Evolutionary conservation across 2,888 invertebrate species (phyloP).

Genomic region (Charanyca ferruginea): DNA sequence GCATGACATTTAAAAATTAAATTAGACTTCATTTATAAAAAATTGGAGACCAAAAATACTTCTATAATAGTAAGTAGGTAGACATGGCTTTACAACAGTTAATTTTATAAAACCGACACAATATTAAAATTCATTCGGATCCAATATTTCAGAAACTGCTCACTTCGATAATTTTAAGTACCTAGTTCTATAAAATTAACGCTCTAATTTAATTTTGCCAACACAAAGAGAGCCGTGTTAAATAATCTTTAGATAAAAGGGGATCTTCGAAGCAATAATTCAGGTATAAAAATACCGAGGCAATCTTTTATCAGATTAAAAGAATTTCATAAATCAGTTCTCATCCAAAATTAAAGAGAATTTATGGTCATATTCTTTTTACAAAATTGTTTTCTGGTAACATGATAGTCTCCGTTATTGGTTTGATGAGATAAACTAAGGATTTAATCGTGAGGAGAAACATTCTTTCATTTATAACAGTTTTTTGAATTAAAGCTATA

Average conservation of each 20-base stretch:
- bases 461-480: constrained; percentile 1
- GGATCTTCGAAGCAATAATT: constrained; percentile 57
- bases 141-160: neutral
- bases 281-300: constrained; percentile 60
- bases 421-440: constrained; percentile 36
- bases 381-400: constrained; percentile 53
- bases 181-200: constrained; percentile 24
- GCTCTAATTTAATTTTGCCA: constrained; percentile 13
- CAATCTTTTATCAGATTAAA: constrained; percentile 67
- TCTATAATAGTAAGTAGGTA: neutral
- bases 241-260: constrained; percentile 54
- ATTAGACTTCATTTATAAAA: neutral
- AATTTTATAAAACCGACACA: neutral
- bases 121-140: neutral
- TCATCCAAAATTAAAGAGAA: constrained; percentile 56
- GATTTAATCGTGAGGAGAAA: neutral
- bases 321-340: constrained; percentile 65
- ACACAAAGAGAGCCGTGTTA: constrained; percentile 25
- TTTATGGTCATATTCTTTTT: constrained; percentile 63
- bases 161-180: constrained; percentile 13
- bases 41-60: neutral
- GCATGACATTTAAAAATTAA: too few relatives aligned
- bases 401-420: constrained; percentile 51
- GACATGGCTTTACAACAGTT: too few relatives aligned
- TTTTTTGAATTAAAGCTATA: neutral